Evolutionary conservation across 2,113 vertebrate genomes (phyloP).

Genomic region (Campylorhamphus procurvoides): DNA sequence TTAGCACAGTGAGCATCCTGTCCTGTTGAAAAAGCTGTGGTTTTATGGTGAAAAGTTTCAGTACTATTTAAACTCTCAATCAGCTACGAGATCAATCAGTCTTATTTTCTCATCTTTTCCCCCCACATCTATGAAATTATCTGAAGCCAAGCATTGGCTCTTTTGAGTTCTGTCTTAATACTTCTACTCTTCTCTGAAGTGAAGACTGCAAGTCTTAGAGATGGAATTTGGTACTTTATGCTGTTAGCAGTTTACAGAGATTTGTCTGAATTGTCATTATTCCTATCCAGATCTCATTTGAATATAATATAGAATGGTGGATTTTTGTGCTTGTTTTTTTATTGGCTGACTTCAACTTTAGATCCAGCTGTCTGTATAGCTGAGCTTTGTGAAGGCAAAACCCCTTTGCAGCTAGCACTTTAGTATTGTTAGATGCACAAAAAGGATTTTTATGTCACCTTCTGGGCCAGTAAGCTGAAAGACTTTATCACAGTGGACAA

Average conservation of each 20-base stretch:
- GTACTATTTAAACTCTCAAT: not conserved
- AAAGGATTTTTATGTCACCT: not conserved
- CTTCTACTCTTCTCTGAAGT: not conserved
- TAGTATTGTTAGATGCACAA: not conserved
- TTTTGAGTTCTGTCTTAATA: not conserved
- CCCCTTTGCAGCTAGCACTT: not conserved
- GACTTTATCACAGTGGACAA: not conserved
- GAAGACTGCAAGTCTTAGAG: not conserved
- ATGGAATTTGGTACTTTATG: not conserved
- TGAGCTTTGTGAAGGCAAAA: not conserved
- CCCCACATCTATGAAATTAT: not conserved
- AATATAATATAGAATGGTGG: not conserved
- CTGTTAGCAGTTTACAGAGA: not conserved
- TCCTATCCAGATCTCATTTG: not conserved
- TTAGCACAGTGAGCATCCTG: not conserved
- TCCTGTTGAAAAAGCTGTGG: not conserved
- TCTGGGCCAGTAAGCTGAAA: not conserved
- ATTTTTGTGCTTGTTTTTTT: not conserved
- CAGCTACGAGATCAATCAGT: not conserved
- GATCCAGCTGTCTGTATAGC: not conserved
- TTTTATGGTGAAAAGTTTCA: not conserved
- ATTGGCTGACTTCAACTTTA: not conserved
- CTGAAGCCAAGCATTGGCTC: not conserved
- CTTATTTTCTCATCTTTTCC: rapidly evolving
- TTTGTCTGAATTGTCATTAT: not conserved